Evolutionary conservation across 1,140 invertebrate species (phyloP).

Genomic region (Penaeus vannamei): DNA sequence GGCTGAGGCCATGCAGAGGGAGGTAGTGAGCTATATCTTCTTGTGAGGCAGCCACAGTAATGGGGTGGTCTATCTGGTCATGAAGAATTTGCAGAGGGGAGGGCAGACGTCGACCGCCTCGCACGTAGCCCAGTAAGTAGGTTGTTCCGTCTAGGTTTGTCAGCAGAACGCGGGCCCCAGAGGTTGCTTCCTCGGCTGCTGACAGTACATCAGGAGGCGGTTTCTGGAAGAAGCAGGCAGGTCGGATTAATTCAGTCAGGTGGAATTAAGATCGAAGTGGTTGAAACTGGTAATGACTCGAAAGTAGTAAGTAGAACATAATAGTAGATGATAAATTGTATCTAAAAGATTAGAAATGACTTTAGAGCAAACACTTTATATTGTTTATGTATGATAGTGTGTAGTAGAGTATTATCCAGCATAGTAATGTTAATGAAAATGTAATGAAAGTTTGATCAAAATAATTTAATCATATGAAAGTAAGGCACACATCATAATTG

Average conservation of each 20-base stretch:
- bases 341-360: too few species aligned
- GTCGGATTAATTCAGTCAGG: too few species aligned
- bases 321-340: too few species aligned
- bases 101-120: neutral
- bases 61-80: neutral
- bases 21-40: slow-evolving; percentile 36
- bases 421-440: too few species aligned
- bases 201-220: slow-evolving; percentile 7
- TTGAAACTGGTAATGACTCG: neutral
- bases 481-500: too few species aligned
- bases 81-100: neutral
- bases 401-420: too few species aligned
- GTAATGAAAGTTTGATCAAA: too few species aligned
- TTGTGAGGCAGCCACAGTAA: slow-evolving; percentile 26
- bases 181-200: slow-evolving; percentile 13
- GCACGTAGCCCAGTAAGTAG: slow-evolving; percentile 39
- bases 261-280: neutral
- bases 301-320: too few species aligned
- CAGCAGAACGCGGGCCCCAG: slow-evolving; percentile 25
- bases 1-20: slow-evolving; percentile 38
- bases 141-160: slow-evolving; percentile 52
- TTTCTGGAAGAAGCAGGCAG: neutral
- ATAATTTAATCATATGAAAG: too few species aligned
- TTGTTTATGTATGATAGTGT: too few species aligned
- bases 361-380: too few species aligned